Conservation (phyloP, 2,797 vertebrate genomes). For the Tadarida brasiliensis region DNA sequence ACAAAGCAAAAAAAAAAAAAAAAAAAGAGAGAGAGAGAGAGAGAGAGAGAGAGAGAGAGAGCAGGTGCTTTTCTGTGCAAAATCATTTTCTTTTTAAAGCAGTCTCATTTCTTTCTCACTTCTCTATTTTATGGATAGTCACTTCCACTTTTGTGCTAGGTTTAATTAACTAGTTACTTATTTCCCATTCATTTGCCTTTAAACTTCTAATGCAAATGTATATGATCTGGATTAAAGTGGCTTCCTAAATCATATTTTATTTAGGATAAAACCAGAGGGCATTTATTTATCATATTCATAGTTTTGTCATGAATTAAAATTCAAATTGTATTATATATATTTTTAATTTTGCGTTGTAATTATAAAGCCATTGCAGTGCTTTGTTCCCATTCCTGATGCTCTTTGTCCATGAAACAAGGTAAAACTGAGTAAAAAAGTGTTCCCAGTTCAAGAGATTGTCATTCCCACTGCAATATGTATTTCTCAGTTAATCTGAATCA, state of each 20-base stretch:
- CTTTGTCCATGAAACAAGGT: neutral
- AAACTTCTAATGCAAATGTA: neutral
- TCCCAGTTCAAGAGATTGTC: neutral
- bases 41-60: too few relatives aligned
- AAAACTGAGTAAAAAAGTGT: neutral
- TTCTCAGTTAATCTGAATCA: neutral
- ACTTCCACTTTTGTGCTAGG: neutral
- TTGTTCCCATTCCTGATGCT: neutral
- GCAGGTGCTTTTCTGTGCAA: neutral
- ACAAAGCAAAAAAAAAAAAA: neutral
- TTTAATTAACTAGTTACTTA: neutral
- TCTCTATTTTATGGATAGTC: neutral
- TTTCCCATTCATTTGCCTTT: neutral
- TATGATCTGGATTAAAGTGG: constrained; percentile 1
- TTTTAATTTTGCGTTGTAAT: neutral
- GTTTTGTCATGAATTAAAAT: neutral
- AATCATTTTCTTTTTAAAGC: neutral
- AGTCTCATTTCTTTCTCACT: neutral
- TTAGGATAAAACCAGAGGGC: neutral
- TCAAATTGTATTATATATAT: neutral
- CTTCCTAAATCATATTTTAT: neutral
- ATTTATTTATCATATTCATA: neutral
- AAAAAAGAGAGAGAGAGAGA: too few relatives aligned
- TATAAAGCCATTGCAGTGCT: neutral
- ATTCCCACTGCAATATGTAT: neutral